Percentiles rank a stretch among this genome's conserved stretches.
These are phyloP conservation scores for Archips crataeganus DNA, from an alignment of 2,888 invertebrate genomes.

Conservation along the genomic window DNA sequence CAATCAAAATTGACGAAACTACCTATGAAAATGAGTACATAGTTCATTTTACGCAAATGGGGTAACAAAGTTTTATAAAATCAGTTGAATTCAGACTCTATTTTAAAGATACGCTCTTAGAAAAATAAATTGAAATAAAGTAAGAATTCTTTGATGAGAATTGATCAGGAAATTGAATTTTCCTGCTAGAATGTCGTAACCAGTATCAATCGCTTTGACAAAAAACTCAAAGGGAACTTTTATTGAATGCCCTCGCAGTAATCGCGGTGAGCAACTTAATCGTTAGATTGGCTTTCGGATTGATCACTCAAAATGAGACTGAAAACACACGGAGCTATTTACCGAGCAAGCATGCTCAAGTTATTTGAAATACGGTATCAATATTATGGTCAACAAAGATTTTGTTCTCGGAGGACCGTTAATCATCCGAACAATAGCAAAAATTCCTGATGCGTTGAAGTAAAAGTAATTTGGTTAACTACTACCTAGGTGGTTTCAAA, in stretches of 20 bases:
- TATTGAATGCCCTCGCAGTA: conserved; percentile 52
- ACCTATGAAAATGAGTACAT: background rate
- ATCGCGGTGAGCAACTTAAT: conserved; percentile 67
- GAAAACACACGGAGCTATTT: conserved; percentile 21
- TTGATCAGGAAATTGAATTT: conserved; percentile 41
- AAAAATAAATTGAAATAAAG: conserved; percentile 27
- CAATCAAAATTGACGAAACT: no score
- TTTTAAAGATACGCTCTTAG: background rate
- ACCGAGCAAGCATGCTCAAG: background rate
- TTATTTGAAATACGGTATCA: background rate
- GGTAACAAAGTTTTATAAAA: background rate
- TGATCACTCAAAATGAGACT: conserved; percentile 61
- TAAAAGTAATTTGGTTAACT: no score
- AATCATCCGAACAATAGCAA: no score
- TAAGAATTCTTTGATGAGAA: conserved; percentile 23
- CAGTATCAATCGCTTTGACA: conserved; percentile 41
- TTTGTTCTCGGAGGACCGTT: no score
- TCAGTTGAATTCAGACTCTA: conserved; percentile 4
- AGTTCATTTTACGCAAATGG: background rate
- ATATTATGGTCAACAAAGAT: no score
- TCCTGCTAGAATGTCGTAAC: conserved; percentile 33
- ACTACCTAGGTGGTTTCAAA: no score
- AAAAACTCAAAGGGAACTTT: conserved; percentile 48
- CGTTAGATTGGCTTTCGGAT: conserved; percentile 64
- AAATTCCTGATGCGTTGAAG: no score